Evolutionary conservation across 2,888 invertebrate species (phyloP), one percentile per base, ranked within the genome.

Genomic region (Eutolmus rufibarbis): DNA sequence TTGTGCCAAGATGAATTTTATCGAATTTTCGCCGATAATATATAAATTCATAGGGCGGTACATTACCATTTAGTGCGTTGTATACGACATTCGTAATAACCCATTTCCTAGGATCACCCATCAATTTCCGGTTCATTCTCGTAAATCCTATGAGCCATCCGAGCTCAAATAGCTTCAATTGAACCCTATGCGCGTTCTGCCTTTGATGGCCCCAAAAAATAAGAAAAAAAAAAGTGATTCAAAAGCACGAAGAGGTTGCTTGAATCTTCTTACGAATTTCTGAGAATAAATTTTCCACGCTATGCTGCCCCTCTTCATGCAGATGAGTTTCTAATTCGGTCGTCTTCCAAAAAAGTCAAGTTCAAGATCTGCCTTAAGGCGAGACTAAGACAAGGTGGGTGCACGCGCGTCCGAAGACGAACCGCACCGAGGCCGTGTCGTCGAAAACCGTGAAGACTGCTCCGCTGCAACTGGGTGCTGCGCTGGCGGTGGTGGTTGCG

Each of bases 311-410:
- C 43, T 81, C 56, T 81, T 76, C 76, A 76, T 51, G 46, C 37
- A 81, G 51, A 51, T 81, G 81, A 46, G 81, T 28, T 81, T 81
- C 81, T 81, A 81, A 81, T 81, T 81, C 46, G 31, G 81, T 28
- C 81, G 51, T 16, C 76, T 16, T 23, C 40, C 76, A 76, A 76
- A 81, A 81, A 51, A 81, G 51, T 81, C 81, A 81, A 81, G 81
- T 81, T 81, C 81, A 81, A 81, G 81, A 81, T 81, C 81, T 81
- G 78, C 23, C 43, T 77, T 78, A 78, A 37, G 78, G 37, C 78
- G 5, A 43, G 37, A 34, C 56, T 23, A 81, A 78, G 37, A 34
- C 56, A 51, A 81, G 81, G 81, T 81, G 51, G 51, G 56, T 43
- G 51, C 81, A 51, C 28, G 16, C 51, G 51, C 56, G 14, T 56